These are phyloP conservation scores for Lasioglossum villosulum DNA, from an alignment of 2,888 invertebrate species.

Conservation along the genomic window DNA sequence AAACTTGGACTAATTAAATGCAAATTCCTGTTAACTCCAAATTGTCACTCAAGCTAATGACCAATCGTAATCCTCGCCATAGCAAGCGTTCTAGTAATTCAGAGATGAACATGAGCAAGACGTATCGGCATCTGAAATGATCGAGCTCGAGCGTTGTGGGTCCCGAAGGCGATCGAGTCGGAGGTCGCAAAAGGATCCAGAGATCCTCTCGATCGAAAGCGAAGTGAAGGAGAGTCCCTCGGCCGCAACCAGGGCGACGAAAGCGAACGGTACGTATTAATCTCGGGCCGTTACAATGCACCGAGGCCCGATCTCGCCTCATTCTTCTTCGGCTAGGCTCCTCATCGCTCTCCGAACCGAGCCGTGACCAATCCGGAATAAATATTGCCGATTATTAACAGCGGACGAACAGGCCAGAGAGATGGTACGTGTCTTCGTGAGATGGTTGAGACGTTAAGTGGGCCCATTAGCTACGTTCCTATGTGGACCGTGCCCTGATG, in stretches of 20 bases:
- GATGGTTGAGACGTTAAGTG: constrained; percentile 84
- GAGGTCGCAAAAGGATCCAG: not conserved
- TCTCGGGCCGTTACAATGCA: constrained; percentile 67
- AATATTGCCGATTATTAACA: constrained; percentile 84
- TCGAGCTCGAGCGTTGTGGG: not conserved
- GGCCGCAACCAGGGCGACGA: constrained; percentile 48
- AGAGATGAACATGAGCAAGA: not conserved
- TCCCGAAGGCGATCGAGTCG: not conserved
- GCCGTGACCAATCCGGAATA: constrained; percentile 84
- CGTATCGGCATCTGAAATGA: not conserved
- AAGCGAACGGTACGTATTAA: constrained; percentile 71
- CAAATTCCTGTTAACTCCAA: not conserved
- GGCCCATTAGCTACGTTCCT: constrained; percentile 82
- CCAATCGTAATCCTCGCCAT: not conserved
- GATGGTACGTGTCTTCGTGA: constrained; percentile 65
- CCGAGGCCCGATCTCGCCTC: constrained; percentile 67
- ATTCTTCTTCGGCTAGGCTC: constrained; percentile 73
- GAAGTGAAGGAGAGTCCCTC: not conserved
- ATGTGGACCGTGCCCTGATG: constrained; percentile 68
- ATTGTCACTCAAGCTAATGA: not conserved
- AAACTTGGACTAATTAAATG: not conserved
- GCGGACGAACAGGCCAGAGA: constrained; percentile 56
- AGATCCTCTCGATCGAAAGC: constrained; percentile 14
- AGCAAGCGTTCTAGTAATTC: not conserved
- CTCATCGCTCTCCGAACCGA: constrained; percentile 81